Evolutionary conservation across 2,888 invertebrate species (phyloP).

Genomic region (Lepidocyrtinus sp.): DNA sequence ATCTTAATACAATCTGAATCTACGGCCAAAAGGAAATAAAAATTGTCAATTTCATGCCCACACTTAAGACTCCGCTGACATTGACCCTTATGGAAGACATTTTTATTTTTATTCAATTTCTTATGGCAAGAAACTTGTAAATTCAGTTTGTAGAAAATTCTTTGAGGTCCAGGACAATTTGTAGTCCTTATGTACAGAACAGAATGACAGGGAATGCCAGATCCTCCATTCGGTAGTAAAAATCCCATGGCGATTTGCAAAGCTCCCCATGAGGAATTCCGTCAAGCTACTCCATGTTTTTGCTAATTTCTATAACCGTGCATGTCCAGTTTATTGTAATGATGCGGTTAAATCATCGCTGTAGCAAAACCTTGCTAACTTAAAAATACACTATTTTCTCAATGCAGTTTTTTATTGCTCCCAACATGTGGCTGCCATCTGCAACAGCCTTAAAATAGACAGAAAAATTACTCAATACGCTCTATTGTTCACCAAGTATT

Average conservation of each 20-base stretch:
- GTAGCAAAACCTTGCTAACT: not conserved
- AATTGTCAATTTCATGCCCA: too few species aligned
- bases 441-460: not conserved
- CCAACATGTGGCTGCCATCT: not conserved
- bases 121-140: too few species aligned
- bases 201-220: not conserved
- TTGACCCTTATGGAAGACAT: too few species aligned
- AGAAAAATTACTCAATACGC: not conserved
- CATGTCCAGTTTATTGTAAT: not conserved
- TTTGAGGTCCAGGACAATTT: too few species aligned
- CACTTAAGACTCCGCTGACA: too few species aligned
- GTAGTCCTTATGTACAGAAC: too few species aligned
- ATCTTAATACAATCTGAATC: too few species aligned
- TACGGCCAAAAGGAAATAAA: too few species aligned
- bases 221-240: not conserved
- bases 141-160: too few species aligned
- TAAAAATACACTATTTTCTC: not conserved
- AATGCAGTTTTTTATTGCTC: not conserved
- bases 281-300: not conserved
- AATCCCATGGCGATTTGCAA: not conserved
- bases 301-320: not conserved
- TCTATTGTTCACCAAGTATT: not conserved
- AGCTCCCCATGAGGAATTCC: not conserved
- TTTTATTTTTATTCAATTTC: too few species aligned
- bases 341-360: not conserved